These are phyloP conservation scores for sheep (Ovis aries) DNA, from an alignment of 2,113 vertebrate genomes.

Conservation along the genomic window ARS-UI_Ramb_v3.0 NC_056077.1:42380001-42380500, in stretches of 20 bases:
- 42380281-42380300: background rate
- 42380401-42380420: background rate
- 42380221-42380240: too few relatives aligned
- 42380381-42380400: accelerated
- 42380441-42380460: background rate
- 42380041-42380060: background rate
- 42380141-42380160: accelerated
- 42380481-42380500: background rate
- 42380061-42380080: background rate
- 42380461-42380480: background rate
- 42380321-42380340: background rate
- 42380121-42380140: background rate
- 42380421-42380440: too few relatives aligned
- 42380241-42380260: background rate
- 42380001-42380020: background rate
- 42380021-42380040: background rate
- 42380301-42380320: accelerated
- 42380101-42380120: background rate
- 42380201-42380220: background rate
- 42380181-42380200: too few relatives aligned
- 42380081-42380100: accelerated
- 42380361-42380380: background rate
- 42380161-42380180: accelerated
- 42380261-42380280: too few relatives aligned
- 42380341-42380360: background rate